These are phyloP conservation scores for Nanorana parkeri DNA, from an alignment of 2,113 vertebrate genomes.

Conservation along the genomic window DNA sequence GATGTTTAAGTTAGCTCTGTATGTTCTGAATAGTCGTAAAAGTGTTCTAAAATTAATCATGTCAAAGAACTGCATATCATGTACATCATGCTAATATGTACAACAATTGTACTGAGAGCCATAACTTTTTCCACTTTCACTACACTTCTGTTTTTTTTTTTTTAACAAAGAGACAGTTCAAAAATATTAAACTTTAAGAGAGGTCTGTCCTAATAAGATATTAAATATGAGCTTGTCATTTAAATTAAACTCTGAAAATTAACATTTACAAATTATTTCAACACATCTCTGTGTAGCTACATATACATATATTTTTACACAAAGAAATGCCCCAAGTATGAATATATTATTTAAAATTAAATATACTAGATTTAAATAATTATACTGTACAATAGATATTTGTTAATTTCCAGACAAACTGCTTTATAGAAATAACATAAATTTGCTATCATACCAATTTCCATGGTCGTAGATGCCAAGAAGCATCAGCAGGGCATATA, in stretches of 20 bases:
- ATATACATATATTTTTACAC: slow-evolving; percentile 33
- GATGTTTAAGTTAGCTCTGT: no score
- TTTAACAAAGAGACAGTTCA: no score
- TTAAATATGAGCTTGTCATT: slow-evolving; percentile 22
- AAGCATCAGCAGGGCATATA: slow-evolving; percentile 83
- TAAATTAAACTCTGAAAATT: slow-evolving; percentile 12
- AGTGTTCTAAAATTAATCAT: no score
- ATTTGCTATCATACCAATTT: slow-evolving; percentile 91
- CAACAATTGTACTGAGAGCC: no score
- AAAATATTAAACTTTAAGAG: no score
- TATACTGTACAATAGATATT: slow-evolving; percentile 3
- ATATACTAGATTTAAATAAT: slow-evolving; percentile 41
- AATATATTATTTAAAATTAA: slow-evolving; percentile 46
- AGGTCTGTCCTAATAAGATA: neutral
- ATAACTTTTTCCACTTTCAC: no score
- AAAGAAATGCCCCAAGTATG: slow-evolving; percentile 26
- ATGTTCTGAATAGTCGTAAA: no score
- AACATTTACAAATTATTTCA: slow-evolving; percentile 15
- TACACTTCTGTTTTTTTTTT: no score
- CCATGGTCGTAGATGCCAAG: slow-evolving; percentile 93
- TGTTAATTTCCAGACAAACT: slow-evolving; percentile 34
- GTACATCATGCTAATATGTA: no score
- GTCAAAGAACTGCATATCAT: no score
- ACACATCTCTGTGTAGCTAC: slow-evolving; percentile 13
- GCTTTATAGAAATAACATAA: slow-evolving; percentile 61